Evolutionary conservation across 2,888 invertebrate genomes (phyloP).

Genomic region (Pristionchus japonicus): DNA sequence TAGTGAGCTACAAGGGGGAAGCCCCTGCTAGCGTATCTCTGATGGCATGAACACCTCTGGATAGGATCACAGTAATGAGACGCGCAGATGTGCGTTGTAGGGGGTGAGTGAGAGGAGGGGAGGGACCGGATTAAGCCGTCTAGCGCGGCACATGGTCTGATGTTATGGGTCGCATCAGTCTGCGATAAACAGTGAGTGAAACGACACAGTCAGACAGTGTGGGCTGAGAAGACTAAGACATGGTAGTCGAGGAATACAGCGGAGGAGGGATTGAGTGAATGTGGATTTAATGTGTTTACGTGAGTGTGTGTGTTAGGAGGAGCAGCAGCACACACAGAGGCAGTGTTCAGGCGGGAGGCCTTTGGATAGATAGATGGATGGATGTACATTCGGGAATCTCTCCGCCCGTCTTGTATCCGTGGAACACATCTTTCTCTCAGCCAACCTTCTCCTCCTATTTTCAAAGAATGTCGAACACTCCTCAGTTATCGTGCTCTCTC

Average conservation of each 20-base stretch:
- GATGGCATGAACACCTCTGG: no score
- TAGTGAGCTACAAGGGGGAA: not conserved
- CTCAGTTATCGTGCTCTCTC: no score
- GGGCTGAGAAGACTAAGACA: not conserved
- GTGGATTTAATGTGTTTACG: constrained; percentile 41
- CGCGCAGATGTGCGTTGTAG: no score
- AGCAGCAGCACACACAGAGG: not conserved
- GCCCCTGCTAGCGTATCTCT: not conserved
- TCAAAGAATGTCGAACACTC: no score
- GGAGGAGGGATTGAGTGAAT: constrained; percentile 1
- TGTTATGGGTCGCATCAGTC: not conserved
- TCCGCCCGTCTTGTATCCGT: not conserved
- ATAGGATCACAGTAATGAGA: no score
- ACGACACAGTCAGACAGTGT: not conserved
- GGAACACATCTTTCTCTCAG: not conserved
- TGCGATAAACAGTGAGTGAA: not conserved
- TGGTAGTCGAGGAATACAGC: not conserved
- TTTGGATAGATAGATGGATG: constrained; percentile 9
- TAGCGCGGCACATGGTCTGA: not conserved
- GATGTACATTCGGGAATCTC: constrained; percentile 16
- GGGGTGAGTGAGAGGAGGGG: not conserved
- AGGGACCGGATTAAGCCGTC: not conserved
- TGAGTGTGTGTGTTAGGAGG: constrained; percentile 1
- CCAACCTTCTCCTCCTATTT: not conserved
- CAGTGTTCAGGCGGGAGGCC: not conserved